Evolutionary conservation across 2,113 vertebrate species (phyloP).

Genomic region (Cochlearius cochlearius): DNA sequence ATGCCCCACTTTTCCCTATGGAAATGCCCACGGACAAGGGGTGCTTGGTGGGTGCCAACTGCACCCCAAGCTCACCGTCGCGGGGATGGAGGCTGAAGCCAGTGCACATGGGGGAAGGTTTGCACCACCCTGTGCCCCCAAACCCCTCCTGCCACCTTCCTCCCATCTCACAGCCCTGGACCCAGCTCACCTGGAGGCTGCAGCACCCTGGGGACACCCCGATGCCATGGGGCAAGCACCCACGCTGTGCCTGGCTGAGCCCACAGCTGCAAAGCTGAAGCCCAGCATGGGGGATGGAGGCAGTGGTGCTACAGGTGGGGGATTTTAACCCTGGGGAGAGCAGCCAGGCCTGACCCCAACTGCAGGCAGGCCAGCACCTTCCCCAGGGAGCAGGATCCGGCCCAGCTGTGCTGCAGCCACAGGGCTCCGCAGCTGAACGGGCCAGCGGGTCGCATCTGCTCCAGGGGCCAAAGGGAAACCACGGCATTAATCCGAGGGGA

Average conservation of each 20-base stretch:
- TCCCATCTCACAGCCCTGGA: not conserved
- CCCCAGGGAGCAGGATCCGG: not conserved
- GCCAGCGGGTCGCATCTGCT: not conserved
- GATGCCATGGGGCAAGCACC: accelerated
- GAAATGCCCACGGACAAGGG: not conserved
- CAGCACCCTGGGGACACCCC: not conserved
- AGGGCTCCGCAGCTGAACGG: not conserved
- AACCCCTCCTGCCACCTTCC: not conserved
- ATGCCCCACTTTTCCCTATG: not conserved
- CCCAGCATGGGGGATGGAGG: not conserved
- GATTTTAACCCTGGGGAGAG: not conserved
- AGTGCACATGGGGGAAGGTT: accelerated
- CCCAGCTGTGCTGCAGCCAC: not conserved
- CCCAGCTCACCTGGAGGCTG: not conserved
- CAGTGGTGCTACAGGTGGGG: not conserved
- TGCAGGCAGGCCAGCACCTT: not conserved
- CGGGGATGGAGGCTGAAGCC: not conserved
- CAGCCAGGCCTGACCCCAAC: not conserved
- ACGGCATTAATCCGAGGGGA: not conserved
- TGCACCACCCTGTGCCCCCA: not conserved
- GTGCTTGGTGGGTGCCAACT: not conserved
- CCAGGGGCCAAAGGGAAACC: not conserved
- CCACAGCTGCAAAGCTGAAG: not conserved
- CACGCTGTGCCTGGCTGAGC: accelerated
- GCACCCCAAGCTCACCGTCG: accelerated